These are phyloP conservation scores for Ferrisia virgata DNA, from an alignment of 2,888 invertebrate species.

Conservation along the genomic window DNA sequence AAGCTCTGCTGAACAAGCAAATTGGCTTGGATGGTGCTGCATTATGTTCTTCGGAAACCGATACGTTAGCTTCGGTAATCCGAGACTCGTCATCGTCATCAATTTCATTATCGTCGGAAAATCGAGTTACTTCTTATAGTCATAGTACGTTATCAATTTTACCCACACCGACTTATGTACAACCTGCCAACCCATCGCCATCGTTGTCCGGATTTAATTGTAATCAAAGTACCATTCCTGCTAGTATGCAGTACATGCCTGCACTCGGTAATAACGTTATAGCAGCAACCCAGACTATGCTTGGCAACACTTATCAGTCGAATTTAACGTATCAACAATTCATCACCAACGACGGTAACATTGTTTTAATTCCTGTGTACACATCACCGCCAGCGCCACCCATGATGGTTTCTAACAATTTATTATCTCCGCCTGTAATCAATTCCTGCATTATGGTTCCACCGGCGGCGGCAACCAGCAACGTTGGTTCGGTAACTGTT, in stretches of 20 bases:
- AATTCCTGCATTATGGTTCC: slow-evolving; percentile 32
- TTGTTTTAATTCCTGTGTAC: slow-evolving; percentile 35
- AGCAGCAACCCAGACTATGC: neutral
- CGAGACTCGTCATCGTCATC: slow-evolving; percentile 3
- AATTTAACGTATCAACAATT: slow-evolving; percentile 39
- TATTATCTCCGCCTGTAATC: neutral
- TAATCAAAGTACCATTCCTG: neutral
- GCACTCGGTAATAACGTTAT: slow-evolving; percentile 10
- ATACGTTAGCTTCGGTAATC: neutral
- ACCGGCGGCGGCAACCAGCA: neutral
- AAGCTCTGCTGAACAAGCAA: slow-evolving; percentile 60
- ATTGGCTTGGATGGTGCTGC: neutral
- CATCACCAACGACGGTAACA: slow-evolving; percentile 38
- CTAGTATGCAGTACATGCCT: neutral
- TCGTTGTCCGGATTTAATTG: neutral
- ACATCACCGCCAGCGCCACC: neutral
- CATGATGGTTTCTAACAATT: slow-evolving; percentile 18
- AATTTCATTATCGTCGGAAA: neutral
- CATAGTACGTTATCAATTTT: neutral
- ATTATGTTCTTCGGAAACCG: neutral
- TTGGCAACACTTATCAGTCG: slow-evolving; percentile 5
- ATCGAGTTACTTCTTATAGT: neutral
- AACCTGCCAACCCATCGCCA: neutral
- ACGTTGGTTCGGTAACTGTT: neutral
- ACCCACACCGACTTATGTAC: neutral